A percentile compares a stretch with the other conserved stretches of the same genome.
Conservation (phyloP, 2,888 invertebrate genomes). For the Spisula subtruncata region DNA sequence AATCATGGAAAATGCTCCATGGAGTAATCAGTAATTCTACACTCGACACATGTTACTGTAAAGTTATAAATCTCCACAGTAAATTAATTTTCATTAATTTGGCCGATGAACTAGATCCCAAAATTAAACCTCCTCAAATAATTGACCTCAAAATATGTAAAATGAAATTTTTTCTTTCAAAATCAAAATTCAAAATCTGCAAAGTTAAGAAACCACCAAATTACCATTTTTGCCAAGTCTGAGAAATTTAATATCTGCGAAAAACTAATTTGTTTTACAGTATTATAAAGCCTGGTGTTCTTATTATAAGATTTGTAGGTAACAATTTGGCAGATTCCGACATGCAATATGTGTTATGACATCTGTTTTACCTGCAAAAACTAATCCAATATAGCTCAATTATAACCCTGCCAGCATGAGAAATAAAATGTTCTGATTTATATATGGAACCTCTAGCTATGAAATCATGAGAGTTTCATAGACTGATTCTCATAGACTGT, state of each 20-base stretch:
- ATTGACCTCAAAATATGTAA: too few relatives aligned
- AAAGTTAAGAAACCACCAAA: neutral
- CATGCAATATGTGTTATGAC: neutral
- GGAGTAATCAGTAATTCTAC: neutral
- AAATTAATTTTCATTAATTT: too few relatives aligned
- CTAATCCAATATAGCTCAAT: neutral
- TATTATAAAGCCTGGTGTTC: neutral
- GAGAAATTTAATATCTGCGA: too few relatives aligned
- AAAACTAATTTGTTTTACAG: neutral
- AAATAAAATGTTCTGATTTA: conserved; percentile 5
- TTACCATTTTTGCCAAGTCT: too few relatives aligned
- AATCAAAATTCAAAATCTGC: too few relatives aligned
- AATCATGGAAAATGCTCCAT: neutral
- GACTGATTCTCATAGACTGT: neutral
- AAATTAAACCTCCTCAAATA: neutral
- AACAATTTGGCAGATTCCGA: neutral
- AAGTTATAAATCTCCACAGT: too few relatives aligned
- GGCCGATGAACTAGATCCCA: too few relatives aligned
- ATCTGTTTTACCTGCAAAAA: conserved; percentile 5
- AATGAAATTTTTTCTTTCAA: too few relatives aligned
- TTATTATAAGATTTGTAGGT: neutral
- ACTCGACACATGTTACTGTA: neutral
- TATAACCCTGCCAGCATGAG: neutral
- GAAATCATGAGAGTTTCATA: neutral
- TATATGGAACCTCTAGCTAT: neutral